A percentile compares a stretch with the other conserved stretches of the same genome.
These are phyloP conservation scores for Zelleria hepariella DNA, from an alignment of 2,888 invertebrate species.

Conservation along the genomic window DNA sequence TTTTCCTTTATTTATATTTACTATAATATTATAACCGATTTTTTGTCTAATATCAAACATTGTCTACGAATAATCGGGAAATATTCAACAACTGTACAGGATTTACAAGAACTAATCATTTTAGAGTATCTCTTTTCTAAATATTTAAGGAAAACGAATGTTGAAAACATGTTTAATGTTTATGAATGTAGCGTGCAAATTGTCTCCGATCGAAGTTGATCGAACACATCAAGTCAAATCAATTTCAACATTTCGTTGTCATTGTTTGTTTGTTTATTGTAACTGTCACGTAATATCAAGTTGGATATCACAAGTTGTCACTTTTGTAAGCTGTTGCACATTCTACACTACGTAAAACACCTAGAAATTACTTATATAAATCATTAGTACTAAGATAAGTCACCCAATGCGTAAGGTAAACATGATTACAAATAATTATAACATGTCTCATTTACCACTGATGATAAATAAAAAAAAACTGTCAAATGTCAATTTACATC, in stretches of 20 bases:
- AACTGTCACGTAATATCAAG: neutral
- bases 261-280: neutral
- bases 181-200: too few species aligned
- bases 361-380: neutral
- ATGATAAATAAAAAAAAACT: neutral
- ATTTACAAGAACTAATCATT: constrained; percentile 6
- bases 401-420: too few species aligned
- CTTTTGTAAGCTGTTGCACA: too few species aligned
- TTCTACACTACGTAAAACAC: too few species aligned
- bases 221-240: neutral
- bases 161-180: too few species aligned
- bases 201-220: too few species aligned
- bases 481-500: neutral
- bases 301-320: neutral
- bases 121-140: too few species aligned
- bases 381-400: constrained; percentile 4
- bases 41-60: constrained; percentile 22
- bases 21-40: neutral
- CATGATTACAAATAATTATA: too few species aligned
- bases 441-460: too few species aligned
- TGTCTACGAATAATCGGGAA: constrained; percentile 17
- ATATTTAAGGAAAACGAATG: too few species aligned
- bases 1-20: neutral
- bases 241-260: neutral
- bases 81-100: constrained; percentile 31